Percentiles rank a stretch among this genome's conserved stretches.
These are phyloP conservation scores for Camelus bactrianus DNA, from an alignment of 2,113 vertebrate genomes.

Conservation along the genomic window DNA sequence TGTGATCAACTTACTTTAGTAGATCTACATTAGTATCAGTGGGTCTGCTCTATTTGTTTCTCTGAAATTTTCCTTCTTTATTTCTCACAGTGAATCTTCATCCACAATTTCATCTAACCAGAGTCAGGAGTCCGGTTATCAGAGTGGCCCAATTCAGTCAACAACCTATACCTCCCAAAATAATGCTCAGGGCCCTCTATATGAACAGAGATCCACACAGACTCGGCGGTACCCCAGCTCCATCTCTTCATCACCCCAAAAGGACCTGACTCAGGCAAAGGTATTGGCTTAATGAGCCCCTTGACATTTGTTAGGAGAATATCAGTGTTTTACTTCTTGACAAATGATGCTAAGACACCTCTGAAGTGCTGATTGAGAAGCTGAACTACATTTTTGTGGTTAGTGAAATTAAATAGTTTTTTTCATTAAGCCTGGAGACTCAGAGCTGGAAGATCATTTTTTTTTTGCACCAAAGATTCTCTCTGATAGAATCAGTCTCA, in stretches of 20 bases:
- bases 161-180: constrained; percentile 92
- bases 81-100: constrained; percentile 91
- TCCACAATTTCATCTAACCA: constrained; percentile 93
- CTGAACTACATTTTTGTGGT: constrained; percentile 40
- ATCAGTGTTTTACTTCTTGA: constrained; percentile 31
- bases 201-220: constrained; percentile 96
- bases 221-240: constrained; percentile 93
- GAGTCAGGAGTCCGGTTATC: constrained; percentile 92
- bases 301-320: constrained; percentile 21
- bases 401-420: constrained; percentile 51
- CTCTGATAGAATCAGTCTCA: constrained; percentile 39
- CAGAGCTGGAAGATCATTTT: constrained; percentile 56
- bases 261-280: constrained; percentile 96
- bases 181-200: constrained; percentile 92
- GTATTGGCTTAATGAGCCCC: constrained; percentile 82
- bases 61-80: constrained; percentile 44
- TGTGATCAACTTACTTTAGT: not conserved
- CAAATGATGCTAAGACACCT: constrained; percentile 46
- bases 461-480: constrained; percentile 33
- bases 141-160: constrained; percentile 89
- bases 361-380: not conserved
- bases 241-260: constrained; percentile 93
- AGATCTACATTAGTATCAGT: not conserved
- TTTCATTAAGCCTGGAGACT: not conserved
- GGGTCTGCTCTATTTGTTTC: not conserved